phyloP scores from a whole-genome alignment of 2,797 vertebrate genomes.

The Geotrypetes seraphini region DNA sequence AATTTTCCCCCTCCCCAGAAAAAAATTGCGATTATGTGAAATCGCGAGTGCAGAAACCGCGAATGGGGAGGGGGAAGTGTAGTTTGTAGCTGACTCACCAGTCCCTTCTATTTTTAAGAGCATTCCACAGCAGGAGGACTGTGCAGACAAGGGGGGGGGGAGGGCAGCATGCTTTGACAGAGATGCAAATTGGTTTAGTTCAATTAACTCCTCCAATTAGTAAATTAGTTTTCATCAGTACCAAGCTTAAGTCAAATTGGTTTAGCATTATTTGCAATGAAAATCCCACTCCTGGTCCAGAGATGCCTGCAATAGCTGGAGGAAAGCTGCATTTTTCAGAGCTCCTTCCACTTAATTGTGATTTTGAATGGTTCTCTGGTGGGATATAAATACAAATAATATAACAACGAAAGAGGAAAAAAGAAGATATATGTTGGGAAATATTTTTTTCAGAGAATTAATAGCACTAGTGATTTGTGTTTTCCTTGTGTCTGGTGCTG shows the following conservation, averaged over 20 bases:
- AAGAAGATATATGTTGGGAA: not conserved
- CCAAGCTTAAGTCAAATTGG: slow-evolving; percentile 13
- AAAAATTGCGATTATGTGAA: too few species aligned
- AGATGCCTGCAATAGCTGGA: not conserved
- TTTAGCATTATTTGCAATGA: not conserved
- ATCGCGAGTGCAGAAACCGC: too few species aligned
- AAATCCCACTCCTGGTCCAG: slow-evolving; percentile 1
- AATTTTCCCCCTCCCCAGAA: too few species aligned
- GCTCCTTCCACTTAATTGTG: not conserved
- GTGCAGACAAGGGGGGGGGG: too few species aligned
- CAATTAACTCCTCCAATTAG: slow-evolving; percentile 1
- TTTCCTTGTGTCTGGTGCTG: not conserved
- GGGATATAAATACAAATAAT: slow-evolving; percentile 20
- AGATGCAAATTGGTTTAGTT: not conserved
- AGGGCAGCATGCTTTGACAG: too few species aligned
- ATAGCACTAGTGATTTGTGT: not conserved
- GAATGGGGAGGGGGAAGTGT: too few species aligned
- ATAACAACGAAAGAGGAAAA: too few species aligned
- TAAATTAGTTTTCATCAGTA: slow-evolving; percentile 20
- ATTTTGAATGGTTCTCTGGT: slow-evolving; percentile 5
- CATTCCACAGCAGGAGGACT: not conserved
- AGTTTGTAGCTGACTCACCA: too few species aligned
- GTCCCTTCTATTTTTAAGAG: too few species aligned
- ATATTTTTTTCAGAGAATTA: not conserved
- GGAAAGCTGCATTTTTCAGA: not conserved